Evolutionary conservation across 2,113 vertebrate genomes (phyloP).

Genomic region (Indicator indicator): DNA sequence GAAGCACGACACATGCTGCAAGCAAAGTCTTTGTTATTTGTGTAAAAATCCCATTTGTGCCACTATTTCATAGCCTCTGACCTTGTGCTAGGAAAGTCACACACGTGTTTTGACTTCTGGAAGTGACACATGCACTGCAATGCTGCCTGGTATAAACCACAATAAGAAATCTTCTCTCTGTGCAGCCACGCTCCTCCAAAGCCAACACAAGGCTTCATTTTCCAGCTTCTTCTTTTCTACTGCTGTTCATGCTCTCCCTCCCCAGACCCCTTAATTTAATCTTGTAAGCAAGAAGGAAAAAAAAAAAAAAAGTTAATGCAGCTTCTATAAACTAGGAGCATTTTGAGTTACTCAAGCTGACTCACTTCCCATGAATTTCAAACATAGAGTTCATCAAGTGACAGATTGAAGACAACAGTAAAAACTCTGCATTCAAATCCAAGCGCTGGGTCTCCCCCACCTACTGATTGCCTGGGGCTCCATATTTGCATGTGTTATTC

Average conservation of each 20-base stretch:
- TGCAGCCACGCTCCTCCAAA: background rate
- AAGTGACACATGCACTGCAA: background rate
- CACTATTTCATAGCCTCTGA: background rate
- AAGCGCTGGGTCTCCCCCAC: background rate
- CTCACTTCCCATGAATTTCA: background rate
- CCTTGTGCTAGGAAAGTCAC: constrained; percentile 6
- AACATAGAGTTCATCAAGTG: background rate
- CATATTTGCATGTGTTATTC: background rate
- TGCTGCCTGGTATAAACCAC: background rate
- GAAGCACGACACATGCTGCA: background rate
- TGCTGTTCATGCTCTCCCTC: background rate
- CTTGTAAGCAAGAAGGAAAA: background rate
- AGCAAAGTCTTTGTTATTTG: background rate
- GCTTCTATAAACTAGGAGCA: background rate
- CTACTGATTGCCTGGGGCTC: background rate
- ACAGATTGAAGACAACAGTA: background rate
- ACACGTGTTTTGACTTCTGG: constrained; percentile 43
- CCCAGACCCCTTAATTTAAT: background rate
- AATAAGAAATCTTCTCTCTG: background rate
- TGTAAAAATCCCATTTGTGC: background rate
- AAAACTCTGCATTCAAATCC: background rate
- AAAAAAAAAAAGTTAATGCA: background rate
- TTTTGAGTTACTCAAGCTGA: background rate
- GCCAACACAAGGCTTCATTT: background rate
- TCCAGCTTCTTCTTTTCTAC: background rate